These are phyloP conservation scores for Pseudotriccus pelzelni DNA, from an alignment of 2,797 vertebrate genomes.

Conservation along the genomic window DNA sequence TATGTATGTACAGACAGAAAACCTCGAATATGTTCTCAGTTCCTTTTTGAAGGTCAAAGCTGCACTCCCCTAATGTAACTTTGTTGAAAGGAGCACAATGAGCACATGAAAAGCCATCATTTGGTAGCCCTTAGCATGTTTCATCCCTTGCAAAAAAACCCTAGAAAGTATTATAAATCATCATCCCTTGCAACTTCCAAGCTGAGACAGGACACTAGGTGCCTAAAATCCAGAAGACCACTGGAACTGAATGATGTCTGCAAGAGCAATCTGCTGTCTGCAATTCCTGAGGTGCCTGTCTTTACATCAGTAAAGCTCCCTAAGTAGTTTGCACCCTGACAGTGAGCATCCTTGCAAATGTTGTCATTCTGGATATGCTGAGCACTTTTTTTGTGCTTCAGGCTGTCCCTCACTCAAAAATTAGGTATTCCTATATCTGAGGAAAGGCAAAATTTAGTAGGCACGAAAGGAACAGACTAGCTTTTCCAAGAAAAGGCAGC, in stretches of 20 bases:
- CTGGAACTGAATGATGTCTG: neutral
- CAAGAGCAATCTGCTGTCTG: neutral
- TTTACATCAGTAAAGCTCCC: neutral
- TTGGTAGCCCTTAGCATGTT: neutral
- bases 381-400: neutral
- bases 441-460: neutral
- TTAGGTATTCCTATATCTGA: neutral
- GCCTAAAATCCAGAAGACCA: neutral
- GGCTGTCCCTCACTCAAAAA: neutral
- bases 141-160: neutral
- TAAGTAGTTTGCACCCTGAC: neutral
- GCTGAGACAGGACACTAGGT: neutral
- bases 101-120: neutral
- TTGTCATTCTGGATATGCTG: neutral
- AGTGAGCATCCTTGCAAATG: neutral
- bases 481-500: neutral
- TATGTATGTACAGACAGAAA: conserved; percentile 39
- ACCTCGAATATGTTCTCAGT: conserved; percentile 39
- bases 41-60: conserved; percentile 11
- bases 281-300: neutral
- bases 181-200: neutral
- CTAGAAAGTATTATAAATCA: neutral
- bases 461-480: neutral
- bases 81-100: fast-evolving
- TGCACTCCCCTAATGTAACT: neutral